Evolutionary conservation across 23 tunicate species (phyloP).

Genomic region (Ascidia mentula): DNA sequence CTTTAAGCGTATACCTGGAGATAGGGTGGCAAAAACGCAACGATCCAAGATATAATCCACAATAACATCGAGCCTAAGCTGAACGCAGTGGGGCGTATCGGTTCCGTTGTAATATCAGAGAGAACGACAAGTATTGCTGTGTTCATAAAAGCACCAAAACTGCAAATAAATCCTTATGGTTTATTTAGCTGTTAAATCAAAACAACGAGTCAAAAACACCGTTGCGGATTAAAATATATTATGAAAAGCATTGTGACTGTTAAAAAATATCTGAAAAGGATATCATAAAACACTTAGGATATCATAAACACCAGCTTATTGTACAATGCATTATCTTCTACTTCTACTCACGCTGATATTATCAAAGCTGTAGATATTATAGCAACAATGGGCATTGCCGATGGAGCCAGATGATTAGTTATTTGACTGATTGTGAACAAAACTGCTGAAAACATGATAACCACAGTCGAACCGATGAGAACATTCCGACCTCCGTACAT

Average conservation of each 20-base stretch:
- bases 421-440: background rate
- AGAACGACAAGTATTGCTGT: background rate
- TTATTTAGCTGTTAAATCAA: no score
- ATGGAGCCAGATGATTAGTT: background rate
- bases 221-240: no score
- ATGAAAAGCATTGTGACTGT: no score
- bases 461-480: background rate
- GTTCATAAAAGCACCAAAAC: background rate
- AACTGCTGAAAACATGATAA: background rate
- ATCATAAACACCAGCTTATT: no score
- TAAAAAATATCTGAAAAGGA: no score
- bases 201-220: no score
- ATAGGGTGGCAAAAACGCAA: background rate
- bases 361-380: background rate
- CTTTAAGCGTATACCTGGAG: background rate
- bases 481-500: background rate
- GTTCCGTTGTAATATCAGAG: background rate
- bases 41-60: background rate
- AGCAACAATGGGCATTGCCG: constrained; percentile 2
- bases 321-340: no score
- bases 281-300: no score
- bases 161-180: no score
- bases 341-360: no score
- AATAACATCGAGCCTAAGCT: background rate
- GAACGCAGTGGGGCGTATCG: constrained; percentile 7